Evolutionary conservation across 2,888 invertebrate species (phyloP), one percentile per base, ranked within the genome.

Genomic region (Hirtodrosophila confusa): DNA sequence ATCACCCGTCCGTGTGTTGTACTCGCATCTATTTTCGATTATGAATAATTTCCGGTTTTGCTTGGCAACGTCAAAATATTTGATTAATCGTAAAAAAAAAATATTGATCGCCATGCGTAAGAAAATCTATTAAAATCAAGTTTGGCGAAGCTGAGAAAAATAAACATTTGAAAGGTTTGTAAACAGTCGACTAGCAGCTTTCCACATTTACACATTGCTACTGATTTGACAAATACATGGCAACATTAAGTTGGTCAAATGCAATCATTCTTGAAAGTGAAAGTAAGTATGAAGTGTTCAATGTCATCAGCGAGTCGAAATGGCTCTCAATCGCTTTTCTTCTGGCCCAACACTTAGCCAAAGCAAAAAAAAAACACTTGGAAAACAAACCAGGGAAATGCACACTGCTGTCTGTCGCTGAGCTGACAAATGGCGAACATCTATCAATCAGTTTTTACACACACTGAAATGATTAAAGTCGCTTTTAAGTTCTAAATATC

Each of bases 21-120:
- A 17, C 17, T 17, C 17, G 29, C 24, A 33, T 50, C 64, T 51
- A 23, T 41, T 50, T 43, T 53, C 12, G 33, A 23, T 11, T 33
- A 68, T 57, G 51, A 66, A 66, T 53, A 51, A 67, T 58, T 67
- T 72, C 60, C 68, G 58, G 41, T 33, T 39, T 31, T 31, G 27
- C 9, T 66, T 49, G 47, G 44, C 41, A 8, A 7, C 36, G 35
- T 37, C 33, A 47, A 33, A 29, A 36, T 10, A 24, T 31, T 40
- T 31, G 29, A 66, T 39, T 61, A 43, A 53, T 37, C 24, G 3
- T 41, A 6, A 10, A 3, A 36, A 3, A 36, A 48, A 35, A 43
- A 48, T 48, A 48, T 45, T 55, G 29, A 6, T 9, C 41, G 5
- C 9, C 12, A 27, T 31, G 31, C 9, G 31, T 3, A 31, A 4